Evolutionary conservation across 2,797 vertebrate genomes (phyloP).

Genomic region (Sebastes taczanowskii): DNA sequence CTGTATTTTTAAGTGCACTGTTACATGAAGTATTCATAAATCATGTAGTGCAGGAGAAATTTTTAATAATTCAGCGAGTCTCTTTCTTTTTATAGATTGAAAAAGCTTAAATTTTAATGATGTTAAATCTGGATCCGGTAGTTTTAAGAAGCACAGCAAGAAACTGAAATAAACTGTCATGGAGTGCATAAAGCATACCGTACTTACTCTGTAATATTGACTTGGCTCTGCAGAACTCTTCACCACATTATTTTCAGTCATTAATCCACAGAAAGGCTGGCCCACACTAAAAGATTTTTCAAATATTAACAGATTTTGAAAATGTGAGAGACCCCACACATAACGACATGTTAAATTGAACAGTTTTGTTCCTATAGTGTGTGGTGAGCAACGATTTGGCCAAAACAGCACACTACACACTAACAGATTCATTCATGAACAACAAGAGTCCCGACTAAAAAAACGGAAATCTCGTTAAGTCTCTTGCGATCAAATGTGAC

Average conservation of each 20-base stretch:
- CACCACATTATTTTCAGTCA: background rate
- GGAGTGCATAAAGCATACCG: constrained; percentile 16
- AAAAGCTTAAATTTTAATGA: constrained; percentile 70
- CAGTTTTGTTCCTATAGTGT: no score
- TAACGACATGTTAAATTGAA: no score
- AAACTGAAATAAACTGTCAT: constrained; percentile 26
- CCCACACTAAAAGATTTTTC: no score
- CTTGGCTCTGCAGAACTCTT: constrained; percentile 9
- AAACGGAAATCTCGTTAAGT: no score
- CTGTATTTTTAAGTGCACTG: constrained; percentile 51
- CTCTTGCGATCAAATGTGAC: no score
- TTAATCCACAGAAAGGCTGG: background rate
- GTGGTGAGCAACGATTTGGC: no score
- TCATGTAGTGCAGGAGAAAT: constrained; percentile 54
- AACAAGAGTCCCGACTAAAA: no score
- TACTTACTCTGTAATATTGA: constrained; percentile 6
- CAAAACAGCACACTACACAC: no score
- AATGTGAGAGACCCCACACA: no score
- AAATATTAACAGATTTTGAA: no score
- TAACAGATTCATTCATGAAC: no score
- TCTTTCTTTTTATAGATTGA: constrained; percentile 74
- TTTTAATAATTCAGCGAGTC: constrained; percentile 70
- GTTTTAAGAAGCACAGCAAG: constrained; percentile 41
- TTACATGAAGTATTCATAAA: constrained; percentile 67
- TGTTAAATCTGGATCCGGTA: constrained; percentile 58